These are phyloP conservation scores for Chloroceryle aenea DNA, from an alignment of 2,113 vertebrate species.

Conservation along the genomic window DNA sequence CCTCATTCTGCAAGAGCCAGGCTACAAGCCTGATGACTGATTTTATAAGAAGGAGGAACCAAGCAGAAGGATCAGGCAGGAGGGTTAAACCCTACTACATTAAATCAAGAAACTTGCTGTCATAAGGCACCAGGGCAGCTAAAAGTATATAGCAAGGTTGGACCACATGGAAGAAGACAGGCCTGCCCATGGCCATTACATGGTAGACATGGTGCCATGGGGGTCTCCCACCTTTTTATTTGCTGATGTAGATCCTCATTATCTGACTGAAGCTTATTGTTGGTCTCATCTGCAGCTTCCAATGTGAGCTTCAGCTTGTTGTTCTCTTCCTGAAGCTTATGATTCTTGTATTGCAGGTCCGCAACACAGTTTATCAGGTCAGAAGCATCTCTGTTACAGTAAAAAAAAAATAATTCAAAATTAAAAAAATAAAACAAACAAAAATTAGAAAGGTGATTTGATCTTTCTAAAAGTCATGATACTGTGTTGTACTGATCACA, in stretches of 20 bases:
- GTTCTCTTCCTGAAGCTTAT: slow-evolving; percentile 88
- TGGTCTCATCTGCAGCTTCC: slow-evolving; percentile 86
- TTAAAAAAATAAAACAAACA: background rate
- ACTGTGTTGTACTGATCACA: background rate
- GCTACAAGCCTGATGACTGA: background rate
- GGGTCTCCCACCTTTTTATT: slow-evolving; percentile 76
- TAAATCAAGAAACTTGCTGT: background rate
- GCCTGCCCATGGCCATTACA: background rate
- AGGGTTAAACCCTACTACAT: background rate
- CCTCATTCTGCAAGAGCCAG: background rate
- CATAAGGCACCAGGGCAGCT: background rate
- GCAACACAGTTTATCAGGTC: slow-evolving; percentile 86
- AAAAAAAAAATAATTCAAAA: background rate
- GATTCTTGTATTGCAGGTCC: slow-evolving; percentile 88
- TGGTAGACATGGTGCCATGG: background rate
- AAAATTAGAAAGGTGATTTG: background rate
- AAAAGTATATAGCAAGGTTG: background rate
- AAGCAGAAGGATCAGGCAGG: background rate
- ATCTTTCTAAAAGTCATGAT: background rate
- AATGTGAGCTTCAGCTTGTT: slow-evolving; percentile 80
- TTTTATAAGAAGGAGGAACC: background rate
- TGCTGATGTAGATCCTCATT: slow-evolving; percentile 78
- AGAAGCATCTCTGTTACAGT: slow-evolving; percentile 82
- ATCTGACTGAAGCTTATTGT: slow-evolving; percentile 82
- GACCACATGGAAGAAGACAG: background rate